A percentile compares a stretch with the other conserved stretches of the same genome.
These are phyloP conservation scores for Perognathus longimembris DNA, from an alignment of 2,113 vertebrate genomes.

Conservation along the genomic window DNA sequence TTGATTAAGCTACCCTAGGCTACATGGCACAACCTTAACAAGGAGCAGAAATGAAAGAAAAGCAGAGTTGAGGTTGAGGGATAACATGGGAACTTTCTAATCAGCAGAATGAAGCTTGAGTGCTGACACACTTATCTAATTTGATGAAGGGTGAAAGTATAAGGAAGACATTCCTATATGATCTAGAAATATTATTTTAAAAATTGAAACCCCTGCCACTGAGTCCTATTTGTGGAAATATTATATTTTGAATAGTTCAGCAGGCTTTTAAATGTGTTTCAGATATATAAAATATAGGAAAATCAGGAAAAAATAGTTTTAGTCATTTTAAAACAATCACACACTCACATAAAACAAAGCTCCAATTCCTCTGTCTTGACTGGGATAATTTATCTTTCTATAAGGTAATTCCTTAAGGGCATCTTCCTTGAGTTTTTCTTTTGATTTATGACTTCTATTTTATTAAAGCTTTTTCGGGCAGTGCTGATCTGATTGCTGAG, in stretches of 20 bases:
- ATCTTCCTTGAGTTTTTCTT: conserved; percentile 53
- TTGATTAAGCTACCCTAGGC: no score
- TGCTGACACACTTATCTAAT: conserved; percentile 31
- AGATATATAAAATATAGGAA: conserved; percentile 12
- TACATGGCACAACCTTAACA: no score
- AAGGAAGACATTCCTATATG: background rate
- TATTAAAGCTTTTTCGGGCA: conserved; percentile 66
- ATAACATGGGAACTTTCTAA: background rate
- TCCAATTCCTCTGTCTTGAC: background rate
- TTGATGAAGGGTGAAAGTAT: conserved; percentile 8
- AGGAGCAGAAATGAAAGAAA: background rate
- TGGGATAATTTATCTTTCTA: conserved; percentile 62
- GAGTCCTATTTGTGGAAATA: conserved; percentile 42
- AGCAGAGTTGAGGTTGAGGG: background rate
- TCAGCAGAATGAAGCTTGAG: background rate
- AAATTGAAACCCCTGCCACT: background rate
- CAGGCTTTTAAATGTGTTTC: conserved; percentile 45
- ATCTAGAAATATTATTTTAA: conserved; percentile 48
- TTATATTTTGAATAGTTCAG: conserved; percentile 4
- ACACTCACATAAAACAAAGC: conserved; percentile 20
- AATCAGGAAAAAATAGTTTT: conserved; percentile 7
- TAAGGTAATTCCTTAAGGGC: conserved; percentile 56
- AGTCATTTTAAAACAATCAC: conserved; percentile 28
- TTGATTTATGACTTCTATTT: conserved; percentile 67
- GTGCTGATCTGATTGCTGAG: conserved; percentile 52